A percentile compares a stretch with the other conserved stretches of the same genome.
These are phyloP conservation scores for Hydractinia symbiolongicarpus DNA, from an alignment of 30 jellyfish, hydroid and myxozoan genomes.

Conservation along the genomic window DNA sequence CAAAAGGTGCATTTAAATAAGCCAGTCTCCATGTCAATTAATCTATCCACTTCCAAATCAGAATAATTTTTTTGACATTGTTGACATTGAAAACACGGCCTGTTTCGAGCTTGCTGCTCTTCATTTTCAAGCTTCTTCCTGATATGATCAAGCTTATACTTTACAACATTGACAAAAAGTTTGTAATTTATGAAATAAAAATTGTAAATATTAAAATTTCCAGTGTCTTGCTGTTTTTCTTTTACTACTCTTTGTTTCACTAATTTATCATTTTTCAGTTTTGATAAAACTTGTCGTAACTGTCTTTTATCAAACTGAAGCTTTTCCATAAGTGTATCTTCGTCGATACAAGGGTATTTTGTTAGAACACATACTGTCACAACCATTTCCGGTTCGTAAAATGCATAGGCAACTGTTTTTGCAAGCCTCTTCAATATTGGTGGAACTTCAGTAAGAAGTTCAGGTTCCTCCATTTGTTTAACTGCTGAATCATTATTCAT, in stretches of 20 bases:
- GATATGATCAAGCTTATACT: conserved; percentile 81
- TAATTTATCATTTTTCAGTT: conserved; percentile 71
- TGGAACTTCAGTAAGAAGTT: conserved; percentile 94
- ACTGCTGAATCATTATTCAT: conserved; percentile 29
- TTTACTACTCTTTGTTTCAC: conserved; percentile 86
- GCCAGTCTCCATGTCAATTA: conserved; percentile 75
- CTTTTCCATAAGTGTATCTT: conserved; percentile 75
- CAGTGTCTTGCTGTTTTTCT: conserved; percentile 91
- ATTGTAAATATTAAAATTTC: conserved; percentile 61
- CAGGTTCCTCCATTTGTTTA: conserved; percentile 79
- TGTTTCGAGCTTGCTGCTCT: conserved; percentile 87
- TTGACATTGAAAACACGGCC: conserved; percentile 86
- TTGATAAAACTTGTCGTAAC: conserved; percentile 71
- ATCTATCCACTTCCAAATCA: conserved; percentile 87
- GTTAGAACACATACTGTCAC: conserved; percentile 73
- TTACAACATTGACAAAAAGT: conserved; percentile 89
- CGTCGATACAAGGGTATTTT: conserved; percentile 85
- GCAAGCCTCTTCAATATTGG: conserved; percentile 90
- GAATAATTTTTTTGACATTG: conserved; percentile 76
- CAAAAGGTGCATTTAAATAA: conserved; percentile 78
- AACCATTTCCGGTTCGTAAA: conserved; percentile 88
- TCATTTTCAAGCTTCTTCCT: conserved; percentile 84
- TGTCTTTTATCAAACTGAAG: conserved; percentile 91
- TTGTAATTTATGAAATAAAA: conserved; percentile 85
- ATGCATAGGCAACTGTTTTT: conserved; percentile 82